Conservation (phyloP, 2,888 invertebrate species). For the Beris chalybata region DNA sequence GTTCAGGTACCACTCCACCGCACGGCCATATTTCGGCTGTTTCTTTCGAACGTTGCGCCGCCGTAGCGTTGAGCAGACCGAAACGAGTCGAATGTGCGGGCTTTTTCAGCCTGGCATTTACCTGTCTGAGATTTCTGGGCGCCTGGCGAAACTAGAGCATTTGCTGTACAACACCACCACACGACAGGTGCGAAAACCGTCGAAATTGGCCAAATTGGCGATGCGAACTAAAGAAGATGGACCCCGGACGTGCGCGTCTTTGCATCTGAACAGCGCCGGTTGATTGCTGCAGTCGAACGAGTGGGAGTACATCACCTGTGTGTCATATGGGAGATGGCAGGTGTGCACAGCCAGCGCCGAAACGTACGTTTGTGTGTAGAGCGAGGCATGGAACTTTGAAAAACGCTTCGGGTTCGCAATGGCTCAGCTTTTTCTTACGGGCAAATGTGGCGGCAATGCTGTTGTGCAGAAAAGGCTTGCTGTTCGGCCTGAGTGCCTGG, state of each 20-base stretch:
- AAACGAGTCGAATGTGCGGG: neutral
- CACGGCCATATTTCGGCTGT: constrained; percentile 19
- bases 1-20: neutral
- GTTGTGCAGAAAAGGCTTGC: constrained; percentile 10
- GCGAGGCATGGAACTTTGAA: no score
- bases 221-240: constrained; percentile 20
- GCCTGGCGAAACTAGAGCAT: constrained; percentile 57
- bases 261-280: neutral
- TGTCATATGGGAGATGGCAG: no score
- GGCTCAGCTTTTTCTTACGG: constrained; percentile 11
- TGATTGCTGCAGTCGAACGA: constrained; percentile 1
- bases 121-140: constrained; percentile 46
- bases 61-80: no score
- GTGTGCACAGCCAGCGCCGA: neutral
- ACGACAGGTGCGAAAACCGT: constrained; percentile 39
- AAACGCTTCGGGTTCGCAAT: no score
- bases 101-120: constrained; percentile 13
- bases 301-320: constrained; percentile 5
- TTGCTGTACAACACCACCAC: constrained; percentile 51
- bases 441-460: neutral
- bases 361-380: constrained; percentile 2
- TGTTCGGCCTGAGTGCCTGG: neutral
- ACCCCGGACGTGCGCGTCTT: neutral
- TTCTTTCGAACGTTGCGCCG: constrained; percentile 14
- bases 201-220: constrained; percentile 28